Evolutionary conservation across 2,797 vertebrate genomes (phyloP), one percentile per base, ranked within the genome.

Genomic region (Helostoma temminkii): DNA sequence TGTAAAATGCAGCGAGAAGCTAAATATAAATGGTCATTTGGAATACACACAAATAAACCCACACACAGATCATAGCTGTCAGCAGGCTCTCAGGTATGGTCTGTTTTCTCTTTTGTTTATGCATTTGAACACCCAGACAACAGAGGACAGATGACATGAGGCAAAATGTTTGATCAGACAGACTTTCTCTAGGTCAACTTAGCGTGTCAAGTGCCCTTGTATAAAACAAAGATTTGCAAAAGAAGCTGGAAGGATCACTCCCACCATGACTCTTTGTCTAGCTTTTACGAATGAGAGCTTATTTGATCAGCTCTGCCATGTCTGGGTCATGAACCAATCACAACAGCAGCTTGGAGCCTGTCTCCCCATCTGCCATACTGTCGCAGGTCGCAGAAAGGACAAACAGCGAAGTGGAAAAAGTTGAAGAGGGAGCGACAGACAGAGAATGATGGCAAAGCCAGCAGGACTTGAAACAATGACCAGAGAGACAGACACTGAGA

Each of bases 261-360:
- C 24, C 52, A 11, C 22, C 47, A 36, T 6, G 32, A 60, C 37
- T 74, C 36, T 50, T 34, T 73, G 72, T 80, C 37, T n/a, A 22
- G 54, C 28, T 66, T 63, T 68, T 46, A 10, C 2, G 18, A 66
- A 68, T 26, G 36, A 53, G 59, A 49, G 49, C 56, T 47, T 66
- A 70, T 85, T 47, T 66, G 81, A 81, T 82, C 74, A 66, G 64
- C 66, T 74, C 46, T 61, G 76, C 62, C 73, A 61, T 54, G 83
- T 78, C 43, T 16, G 46, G 88, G 73, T 85, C 88, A 56, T 61
- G 64, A 85, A 81, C 78, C 61, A 52, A 80, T 81, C 80, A 82
- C 43, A 41, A 22, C 8, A 9, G 41, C 63, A 43, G 70, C 69
- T 66, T 42, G 53, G 58, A 55, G 74, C 60, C 59, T 0, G 6